A percentile compares a stretch with the other conserved stretches of the same genome.
phyloP scores from a whole-genome alignment of 92 coral and sea anemone genomes.

The Micromussa lordhowensis region DNA sequence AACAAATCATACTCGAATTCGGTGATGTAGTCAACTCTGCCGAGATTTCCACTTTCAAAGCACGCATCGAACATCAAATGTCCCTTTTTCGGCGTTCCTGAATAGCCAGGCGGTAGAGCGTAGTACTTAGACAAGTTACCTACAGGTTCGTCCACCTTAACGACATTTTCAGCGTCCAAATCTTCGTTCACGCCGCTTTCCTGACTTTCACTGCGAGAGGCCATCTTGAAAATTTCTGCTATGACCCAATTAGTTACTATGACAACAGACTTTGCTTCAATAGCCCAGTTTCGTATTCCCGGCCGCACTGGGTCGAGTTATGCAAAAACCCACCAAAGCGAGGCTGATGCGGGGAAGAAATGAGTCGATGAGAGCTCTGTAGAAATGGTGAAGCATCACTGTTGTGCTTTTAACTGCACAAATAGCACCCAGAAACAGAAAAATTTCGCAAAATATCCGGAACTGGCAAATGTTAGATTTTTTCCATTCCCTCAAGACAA shows the following conservation, averaged over 20 bases:
- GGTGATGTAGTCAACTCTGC: conserved; percentile 94
- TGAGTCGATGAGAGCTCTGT: too few relatives aligned
- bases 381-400: too few relatives aligned
- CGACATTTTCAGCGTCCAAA: conserved; percentile 73
- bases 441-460: too few relatives aligned
- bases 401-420: too few relatives aligned
- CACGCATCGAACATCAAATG: conserved; percentile 94
- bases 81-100: conserved; percentile 90
- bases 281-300: too few relatives aligned
- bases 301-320: too few relatives aligned
- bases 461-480: too few relatives aligned
- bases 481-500: too few relatives aligned
- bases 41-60: conserved; percentile 99
- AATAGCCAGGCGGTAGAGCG: conserved; percentile 84
- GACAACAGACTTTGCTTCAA: not conserved
- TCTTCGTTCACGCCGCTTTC: conserved; percentile 84
- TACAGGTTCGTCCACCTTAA: conserved; percentile 86
- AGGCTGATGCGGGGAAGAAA: too few relatives aligned
- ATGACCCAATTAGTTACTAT: not conserved
- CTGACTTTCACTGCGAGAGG: conserved; percentile 88
- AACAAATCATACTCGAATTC: conserved; percentile 97
- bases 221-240: conserved; percentile 77
- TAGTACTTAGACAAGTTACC: conserved; percentile 90
- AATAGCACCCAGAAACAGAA: too few relatives aligned
- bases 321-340: too few relatives aligned